Evolutionary conservation across 2,113 vertebrate species (phyloP).

Genomic region (Archilochus colubris): DNA sequence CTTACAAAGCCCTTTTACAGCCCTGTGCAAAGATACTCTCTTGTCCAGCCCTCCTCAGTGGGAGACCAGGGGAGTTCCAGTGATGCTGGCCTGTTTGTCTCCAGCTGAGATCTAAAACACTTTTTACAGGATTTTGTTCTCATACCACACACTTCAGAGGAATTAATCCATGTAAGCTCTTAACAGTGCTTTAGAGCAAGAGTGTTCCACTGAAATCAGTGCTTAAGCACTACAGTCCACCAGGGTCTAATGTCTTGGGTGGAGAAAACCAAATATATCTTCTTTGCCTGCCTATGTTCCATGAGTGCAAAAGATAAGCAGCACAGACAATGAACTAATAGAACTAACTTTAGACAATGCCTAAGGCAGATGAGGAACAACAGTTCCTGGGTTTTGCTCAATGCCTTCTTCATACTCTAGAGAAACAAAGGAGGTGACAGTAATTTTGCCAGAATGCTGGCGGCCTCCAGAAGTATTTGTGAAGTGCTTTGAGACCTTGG

Average conservation of each 20-base stretch:
- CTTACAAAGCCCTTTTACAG: not conserved
- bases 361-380: not conserved
- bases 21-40: not conserved
- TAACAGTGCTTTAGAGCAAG: not conserved
- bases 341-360: too few species aligned
- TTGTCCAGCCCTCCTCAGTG: not conserved
- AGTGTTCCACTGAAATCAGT: not conserved
- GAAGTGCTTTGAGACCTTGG: not conserved
- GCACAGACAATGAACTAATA: not conserved
- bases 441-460: not conserved
- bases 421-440: not conserved
- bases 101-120: not conserved
- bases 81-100: not conserved
- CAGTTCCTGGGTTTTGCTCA: not conserved
- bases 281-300: not conserved
- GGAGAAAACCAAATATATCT: not conserved
- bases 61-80: not conserved
- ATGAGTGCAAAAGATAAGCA: not conserved
- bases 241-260: rapidly evolving
- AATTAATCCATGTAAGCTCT: not conserved
- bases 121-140: not conserved
- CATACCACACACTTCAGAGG: not conserved
- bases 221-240: not conserved
- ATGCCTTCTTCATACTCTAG: rapidly evolving
- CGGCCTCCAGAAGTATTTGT: not conserved